Evolutionary conservation across 64 coral and sea anemone species (phyloP).

Genomic region (Dendrophyllia cribrosa): DNA sequence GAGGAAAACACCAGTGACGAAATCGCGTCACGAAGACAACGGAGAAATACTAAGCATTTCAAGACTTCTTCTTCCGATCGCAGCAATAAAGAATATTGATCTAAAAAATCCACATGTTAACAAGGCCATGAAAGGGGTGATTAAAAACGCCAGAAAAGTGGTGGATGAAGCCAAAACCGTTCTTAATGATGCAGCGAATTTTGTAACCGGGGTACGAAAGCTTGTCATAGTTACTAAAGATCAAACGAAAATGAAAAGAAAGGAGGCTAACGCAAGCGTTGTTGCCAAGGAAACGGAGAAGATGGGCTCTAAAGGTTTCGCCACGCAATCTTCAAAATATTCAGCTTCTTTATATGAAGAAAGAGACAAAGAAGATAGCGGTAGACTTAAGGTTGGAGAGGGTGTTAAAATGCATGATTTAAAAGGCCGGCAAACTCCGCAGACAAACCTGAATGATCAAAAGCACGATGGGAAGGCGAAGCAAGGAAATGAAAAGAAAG

Average conservation of each 20-base stretch:
- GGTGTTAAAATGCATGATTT: neutral
- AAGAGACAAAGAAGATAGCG: neutral
- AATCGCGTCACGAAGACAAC: neutral
- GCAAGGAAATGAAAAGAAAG: neutral
- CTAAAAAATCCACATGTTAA: constrained; percentile 53
- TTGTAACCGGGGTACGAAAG: constrained; percentile 64
- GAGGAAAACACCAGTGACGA: constrained; percentile 1
- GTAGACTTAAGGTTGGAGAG: too few relatives aligned
- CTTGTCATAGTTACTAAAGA: constrained; percentile 62
- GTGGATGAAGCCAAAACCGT: constrained; percentile 79
- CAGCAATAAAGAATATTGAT: constrained; percentile 52
- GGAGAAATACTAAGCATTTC: constrained; percentile 23
- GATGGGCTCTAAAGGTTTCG: neutral
- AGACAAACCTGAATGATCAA: neutral
- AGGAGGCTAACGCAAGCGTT: neutral
- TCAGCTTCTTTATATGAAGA: neutral
- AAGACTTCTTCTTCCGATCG: constrained; percentile 44
- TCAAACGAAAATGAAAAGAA: neutral
- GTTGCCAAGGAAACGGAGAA: neutral
- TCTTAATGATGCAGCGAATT: constrained; percentile 57
- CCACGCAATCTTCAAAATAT: neutral
- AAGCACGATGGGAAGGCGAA: neutral
- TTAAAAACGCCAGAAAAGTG: constrained; percentile 66
- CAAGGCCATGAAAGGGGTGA: constrained; percentile 62
- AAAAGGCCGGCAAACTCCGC: neutral